A percentile compares a stretch with the other conserved stretches of the same genome.
These are phyloP conservation scores for Scaptomyza flava DNA, from an alignment of 2,888 invertebrate species.

Conservation along the genomic window DNA sequence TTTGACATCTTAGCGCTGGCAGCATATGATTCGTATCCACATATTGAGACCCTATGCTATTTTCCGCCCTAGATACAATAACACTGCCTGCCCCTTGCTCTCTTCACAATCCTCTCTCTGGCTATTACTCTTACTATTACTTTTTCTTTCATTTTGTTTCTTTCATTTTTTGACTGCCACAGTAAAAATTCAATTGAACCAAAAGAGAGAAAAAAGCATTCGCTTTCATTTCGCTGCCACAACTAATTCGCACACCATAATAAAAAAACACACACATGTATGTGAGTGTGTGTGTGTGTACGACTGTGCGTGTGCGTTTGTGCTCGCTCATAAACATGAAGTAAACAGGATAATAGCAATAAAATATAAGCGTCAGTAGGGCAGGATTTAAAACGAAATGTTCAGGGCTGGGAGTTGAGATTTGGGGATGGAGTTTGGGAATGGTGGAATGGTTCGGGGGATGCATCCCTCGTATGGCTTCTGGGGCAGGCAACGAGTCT, in stretches of 20 bases:
- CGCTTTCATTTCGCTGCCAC: slow-evolving; percentile 71
- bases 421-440: neutral
- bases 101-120: neutral
- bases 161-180: slow-evolving; percentile 41
- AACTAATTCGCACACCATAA: slow-evolving; percentile 81
- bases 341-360: slow-evolving; percentile 83
- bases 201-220: slow-evolving; percentile 45
- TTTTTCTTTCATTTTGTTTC: slow-evolving; percentile 25
- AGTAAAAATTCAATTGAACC: slow-evolving; percentile 71
- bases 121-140: slow-evolving; percentile 9
- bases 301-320: slow-evolving; percentile 35
- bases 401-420: slow-evolving; percentile 14
- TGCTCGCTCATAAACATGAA: slow-evolving; percentile 77
- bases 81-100: neutral
- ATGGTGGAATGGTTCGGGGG: neutral
- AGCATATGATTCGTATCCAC: slow-evolving; percentile 50
- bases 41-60: slow-evolving; percentile 35
- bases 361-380: slow-evolving; percentile 79
- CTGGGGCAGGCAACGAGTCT: slow-evolving; percentile 24
- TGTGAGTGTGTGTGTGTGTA: slow-evolving; percentile 26
- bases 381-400: slow-evolving; percentile 57
- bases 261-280: slow-evolving; percentile 38
- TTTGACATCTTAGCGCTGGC: slow-evolving; percentile 43
- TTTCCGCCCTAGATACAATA: neutral
- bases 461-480: neutral